Percentiles rank a stretch among this genome's conserved stretches.
Evolutionary conservation across 2,888 invertebrate genomes (phyloP).

Genomic region (Andrena chrysosceles): DNA sequence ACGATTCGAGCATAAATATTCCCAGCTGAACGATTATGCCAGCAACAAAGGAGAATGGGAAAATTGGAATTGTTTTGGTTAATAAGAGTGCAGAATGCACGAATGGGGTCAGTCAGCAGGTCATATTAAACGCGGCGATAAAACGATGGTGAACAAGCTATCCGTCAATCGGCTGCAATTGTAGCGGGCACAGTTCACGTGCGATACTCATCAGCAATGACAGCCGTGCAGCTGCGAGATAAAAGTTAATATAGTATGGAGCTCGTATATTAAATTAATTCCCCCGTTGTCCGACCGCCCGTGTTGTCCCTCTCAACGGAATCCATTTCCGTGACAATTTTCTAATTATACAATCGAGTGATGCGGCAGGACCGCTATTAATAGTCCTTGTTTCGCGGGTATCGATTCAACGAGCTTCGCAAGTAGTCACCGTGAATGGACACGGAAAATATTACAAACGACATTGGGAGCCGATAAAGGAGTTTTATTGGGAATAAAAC

Average conservation of each 20-base stretch:
- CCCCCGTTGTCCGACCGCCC: not conserved
- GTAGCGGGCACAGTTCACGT: conserved; percentile 23
- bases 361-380: not conserved
- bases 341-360: conserved; percentile 4
- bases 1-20: conserved; percentile 68
- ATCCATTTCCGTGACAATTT: conserved; percentile 1
- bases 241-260: conserved; percentile 46
- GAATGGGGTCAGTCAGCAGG: conserved; percentile 8
- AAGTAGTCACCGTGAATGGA: not conserved
- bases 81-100: conserved; percentile 18
- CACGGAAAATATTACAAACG: conserved; percentile 41
- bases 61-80: conserved; percentile 7
- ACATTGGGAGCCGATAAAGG: conserved; percentile 31
- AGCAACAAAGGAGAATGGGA: not conserved
- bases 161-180: conserved; percentile 49
- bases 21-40: conserved; percentile 1
- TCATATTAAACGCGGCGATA: conserved; percentile 46
- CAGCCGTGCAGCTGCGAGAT: conserved; percentile 26
- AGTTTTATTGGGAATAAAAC: conserved; percentile 62
- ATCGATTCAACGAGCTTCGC: conserved; percentile 7
- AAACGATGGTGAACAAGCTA: conserved; percentile 22
- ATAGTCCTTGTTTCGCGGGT: not conserved
- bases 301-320: not conserved
- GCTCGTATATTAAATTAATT: conserved; percentile 52
- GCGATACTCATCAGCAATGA: conserved; percentile 32